Percentiles rank a stretch among this genome's conserved stretches.
phyloP scores from a whole-genome alignment of 2,113 vertebrate genomes.

The Hymenochirus boettgeri region DNA sequence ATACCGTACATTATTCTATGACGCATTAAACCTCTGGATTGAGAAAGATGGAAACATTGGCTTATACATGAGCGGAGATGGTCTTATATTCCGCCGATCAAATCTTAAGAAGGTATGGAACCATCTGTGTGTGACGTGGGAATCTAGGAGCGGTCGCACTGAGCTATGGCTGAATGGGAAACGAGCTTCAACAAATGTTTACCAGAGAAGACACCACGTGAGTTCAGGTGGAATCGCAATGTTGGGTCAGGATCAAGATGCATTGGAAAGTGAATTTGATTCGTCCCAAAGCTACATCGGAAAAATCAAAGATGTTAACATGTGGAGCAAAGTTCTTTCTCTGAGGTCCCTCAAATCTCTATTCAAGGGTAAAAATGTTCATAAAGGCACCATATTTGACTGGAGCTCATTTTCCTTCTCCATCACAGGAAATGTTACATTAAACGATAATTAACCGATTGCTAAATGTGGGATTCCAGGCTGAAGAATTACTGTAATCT shows the following conservation, averaged over 20 bases:
- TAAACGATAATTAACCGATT: conserved; percentile 36
- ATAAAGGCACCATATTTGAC: conserved; percentile 67
- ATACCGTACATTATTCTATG: conserved; percentile 17
- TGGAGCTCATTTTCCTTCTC: conserved; percentile 68
- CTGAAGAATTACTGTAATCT: no score
- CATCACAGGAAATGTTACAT: conserved; percentile 64
- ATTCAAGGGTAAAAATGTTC: conserved; percentile 55
- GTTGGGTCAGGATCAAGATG: conserved; percentile 66
- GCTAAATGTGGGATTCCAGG: no score
- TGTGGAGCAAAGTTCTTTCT: conserved; percentile 72
- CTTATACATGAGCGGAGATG: conserved; percentile 11
- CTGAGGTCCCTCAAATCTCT: conserved; percentile 59
- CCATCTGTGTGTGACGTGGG: conserved; percentile 32
- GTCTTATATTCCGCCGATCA: neutral
- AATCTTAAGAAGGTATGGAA: neutral
- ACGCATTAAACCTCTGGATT: conserved; percentile 26
- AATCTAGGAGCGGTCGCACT: conserved; percentile 16
- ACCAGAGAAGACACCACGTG: conserved; percentile 62
- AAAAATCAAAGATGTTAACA: conserved; percentile 68
- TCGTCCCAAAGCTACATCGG: conserved; percentile 65
- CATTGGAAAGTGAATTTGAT: conserved; percentile 59
- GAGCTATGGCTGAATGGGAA: conserved; percentile 30
- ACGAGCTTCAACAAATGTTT: conserved; percentile 32
- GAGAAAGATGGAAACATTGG: conserved; percentile 4
- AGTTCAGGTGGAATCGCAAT: conserved; percentile 57